These are phyloP conservation scores for Laodelphax striatellus DNA, from an alignment of 1,140 invertebrate genomes.

Conservation along the genomic window DNA sequence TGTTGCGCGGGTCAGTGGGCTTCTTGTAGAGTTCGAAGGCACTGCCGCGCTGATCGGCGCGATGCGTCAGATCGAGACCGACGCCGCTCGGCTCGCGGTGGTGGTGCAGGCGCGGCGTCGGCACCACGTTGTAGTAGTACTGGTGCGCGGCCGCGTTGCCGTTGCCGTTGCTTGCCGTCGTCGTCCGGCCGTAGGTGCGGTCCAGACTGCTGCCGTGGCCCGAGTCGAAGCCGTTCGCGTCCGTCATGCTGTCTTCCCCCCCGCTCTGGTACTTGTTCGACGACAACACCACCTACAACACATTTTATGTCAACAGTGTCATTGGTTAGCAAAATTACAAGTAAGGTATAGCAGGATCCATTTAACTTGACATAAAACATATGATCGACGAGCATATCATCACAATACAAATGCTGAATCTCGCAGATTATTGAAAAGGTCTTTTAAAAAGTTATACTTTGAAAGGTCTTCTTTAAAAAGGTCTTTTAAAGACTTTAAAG, in stretches of 20 bases:
- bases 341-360: too few species aligned
- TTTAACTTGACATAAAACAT: too few species aligned
- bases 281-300: conserved; percentile 20
- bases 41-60: conserved; percentile 81
- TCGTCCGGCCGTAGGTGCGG: conserved; percentile 27
- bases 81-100: conserved; percentile 42
- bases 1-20: conserved; percentile 39
- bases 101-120: conserved; percentile 36
- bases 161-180: conserved; percentile 27
- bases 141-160: conserved; percentile 26
- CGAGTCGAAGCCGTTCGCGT: conserved; percentile 32
- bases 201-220: conserved; percentile 38
- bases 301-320: neutral
- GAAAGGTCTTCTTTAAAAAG: too few species aligned
- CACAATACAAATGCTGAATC: too few species aligned
- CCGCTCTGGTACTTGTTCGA: conserved; percentile 23
- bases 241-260: conserved; percentile 19
- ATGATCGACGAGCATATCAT: too few species aligned
- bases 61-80: conserved; percentile 59
- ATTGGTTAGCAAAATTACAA: too few species aligned
- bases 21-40: conserved; percentile 92
- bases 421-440: too few species aligned
- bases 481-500: too few species aligned
- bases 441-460: too few species aligned
- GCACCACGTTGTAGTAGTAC: conserved; percentile 48